phyloP scores from a whole-genome alignment of 2,113 vertebrate species.

The Oostethus manadensis region DNA sequence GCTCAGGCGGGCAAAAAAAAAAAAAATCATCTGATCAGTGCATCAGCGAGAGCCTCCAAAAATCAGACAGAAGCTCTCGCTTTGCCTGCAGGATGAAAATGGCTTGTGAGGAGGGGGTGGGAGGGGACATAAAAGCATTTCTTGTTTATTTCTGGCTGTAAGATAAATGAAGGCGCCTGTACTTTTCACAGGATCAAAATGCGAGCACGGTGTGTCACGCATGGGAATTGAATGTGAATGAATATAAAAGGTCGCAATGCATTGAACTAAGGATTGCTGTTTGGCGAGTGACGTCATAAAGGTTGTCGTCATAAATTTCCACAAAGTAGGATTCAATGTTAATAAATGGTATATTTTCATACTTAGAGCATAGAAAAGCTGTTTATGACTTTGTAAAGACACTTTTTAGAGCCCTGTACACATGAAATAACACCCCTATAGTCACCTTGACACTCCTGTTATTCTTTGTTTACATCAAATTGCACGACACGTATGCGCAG shows the following conservation, averaged over 20 bases:
- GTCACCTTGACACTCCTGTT: no score
- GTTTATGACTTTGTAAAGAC: no score
- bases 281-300: slow-evolving; percentile 28
- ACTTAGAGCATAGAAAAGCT: no score
- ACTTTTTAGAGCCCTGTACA: no score
- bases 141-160: slow-evolving; percentile 26
- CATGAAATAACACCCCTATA: no score
- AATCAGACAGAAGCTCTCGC: slow-evolving; percentile 25
- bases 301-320: no score
- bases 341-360: no score
- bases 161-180: slow-evolving; percentile 30
- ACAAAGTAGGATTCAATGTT: no score
- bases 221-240: slow-evolving; percentile 10
- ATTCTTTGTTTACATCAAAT: no score
- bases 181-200: slow-evolving; percentile 13
- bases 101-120: no score
- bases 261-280: slow-evolving; percentile 44
- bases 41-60: slow-evolving; percentile 16
- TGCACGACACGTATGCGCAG: no score
- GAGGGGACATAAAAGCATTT: slow-evolving; percentile 7
- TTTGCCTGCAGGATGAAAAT: slow-evolving; percentile 21
- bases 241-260: slow-evolving; percentile 22
- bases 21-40: slow-evolving; percentile 32
- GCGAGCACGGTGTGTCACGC: not conserved
- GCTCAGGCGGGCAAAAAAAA: not conserved